Evolutionary conservation across 2,113 vertebrate species (phyloP).

Genomic region (Calonectris borealis): DNA sequence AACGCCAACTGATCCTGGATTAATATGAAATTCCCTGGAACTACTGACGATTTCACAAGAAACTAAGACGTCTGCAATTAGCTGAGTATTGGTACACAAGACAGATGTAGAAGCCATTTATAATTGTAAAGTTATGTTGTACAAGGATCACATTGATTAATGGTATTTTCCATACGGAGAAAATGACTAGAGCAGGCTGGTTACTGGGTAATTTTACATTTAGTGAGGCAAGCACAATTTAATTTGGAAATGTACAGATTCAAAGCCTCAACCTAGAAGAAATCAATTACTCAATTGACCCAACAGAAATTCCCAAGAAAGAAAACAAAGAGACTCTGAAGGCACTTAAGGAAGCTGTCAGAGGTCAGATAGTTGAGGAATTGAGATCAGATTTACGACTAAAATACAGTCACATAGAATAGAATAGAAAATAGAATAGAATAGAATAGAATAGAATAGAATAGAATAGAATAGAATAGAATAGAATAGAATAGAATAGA

Average conservation of each 20-base stretch:
- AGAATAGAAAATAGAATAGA: background rate
- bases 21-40: background rate
- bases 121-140: background rate
- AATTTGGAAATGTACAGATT: background rate
- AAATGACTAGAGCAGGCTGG: background rate
- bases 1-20: background rate
- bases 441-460: background rate
- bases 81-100: background rate
- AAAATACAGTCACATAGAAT: background rate
- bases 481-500: background rate
- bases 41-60: background rate
- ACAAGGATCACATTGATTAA: background rate
- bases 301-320: background rate
- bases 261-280: background rate
- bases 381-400: background rate
- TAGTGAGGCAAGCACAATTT: background rate
- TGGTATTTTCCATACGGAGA: background rate
- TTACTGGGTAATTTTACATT: background rate
- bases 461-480: background rate
- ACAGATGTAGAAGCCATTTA: background rate
- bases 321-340: background rate
- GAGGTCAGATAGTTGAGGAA: background rate
- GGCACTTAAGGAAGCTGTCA: background rate
- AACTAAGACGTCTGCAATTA: background rate
- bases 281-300: background rate